Evolutionary conservation across 2,888 invertebrate species (phyloP), one percentile per base, ranked within the genome.

Genomic region (Campaea margaritaria): DNA sequence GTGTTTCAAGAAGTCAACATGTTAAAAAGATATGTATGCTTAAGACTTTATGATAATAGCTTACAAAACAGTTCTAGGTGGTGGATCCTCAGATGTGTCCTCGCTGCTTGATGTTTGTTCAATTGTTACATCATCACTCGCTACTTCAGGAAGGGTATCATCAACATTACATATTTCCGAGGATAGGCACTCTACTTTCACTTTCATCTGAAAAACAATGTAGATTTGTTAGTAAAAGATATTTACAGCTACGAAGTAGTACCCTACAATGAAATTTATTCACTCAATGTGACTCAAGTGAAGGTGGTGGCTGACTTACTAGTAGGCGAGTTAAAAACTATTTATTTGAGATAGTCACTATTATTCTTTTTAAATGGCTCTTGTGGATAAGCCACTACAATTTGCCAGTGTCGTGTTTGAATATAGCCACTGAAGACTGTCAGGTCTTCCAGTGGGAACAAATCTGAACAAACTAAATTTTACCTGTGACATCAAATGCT

Each of bases 401-500:
- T n/a, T n/a, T n/a, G n/a, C n/a, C n/a, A n/a, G n/a, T n/a, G n/a
- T n/a, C n/a, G n/a, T n/a, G n/a, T n/a, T n/a, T n/a, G n/a, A n/a
- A n/a, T n/a, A n/a, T n/a, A n/a, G n/a, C n/a, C n/a, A n/a, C n/a
- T n/a, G n/a, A n/a, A n/a, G n/a, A n/a, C n/a, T n/a, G n/a, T n/a
- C n/a, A n/a, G n/a, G n/a, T 34, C 2, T 34, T 8, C 34, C 10
- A 2, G 34, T 8, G 34, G 4, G 2, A 11, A 34, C 10, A 34
- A 34, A 34, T 5, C 27, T 2, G 14, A 21, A 21, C 21, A 21
- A 21, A 3, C 3, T 21, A 5, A 21, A 21, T 21, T 45, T 43
- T 71, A 82, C 83, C 79, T 83, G 65, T 72, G 73, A 41, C 34
- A 51, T 64, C 76, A 70, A 60, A 78, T 90, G 87, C 58, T 89